These are phyloP conservation scores for Brachionus rubens DNA, from an alignment of 1,140 invertebrate species.

Conservation along the genomic window DNA sequence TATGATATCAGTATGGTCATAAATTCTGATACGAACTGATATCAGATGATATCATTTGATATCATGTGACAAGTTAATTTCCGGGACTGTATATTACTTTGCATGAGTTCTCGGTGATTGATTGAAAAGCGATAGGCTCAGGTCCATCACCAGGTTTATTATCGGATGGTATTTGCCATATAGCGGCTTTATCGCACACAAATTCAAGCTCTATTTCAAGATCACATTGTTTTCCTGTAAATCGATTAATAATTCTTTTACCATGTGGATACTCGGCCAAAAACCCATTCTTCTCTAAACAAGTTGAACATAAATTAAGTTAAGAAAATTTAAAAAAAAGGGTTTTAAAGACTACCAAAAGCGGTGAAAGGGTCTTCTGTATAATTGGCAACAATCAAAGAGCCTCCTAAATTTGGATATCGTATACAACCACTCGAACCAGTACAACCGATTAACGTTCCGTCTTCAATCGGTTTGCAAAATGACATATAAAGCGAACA, in stretches of 20 bases:
- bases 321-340: neutral
- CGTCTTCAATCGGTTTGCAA: conserved; percentile 31
- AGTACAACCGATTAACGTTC: neutral
- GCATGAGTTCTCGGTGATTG: conserved; percentile 9
- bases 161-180: neutral
- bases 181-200: neutral
- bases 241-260: conserved; percentile 11
- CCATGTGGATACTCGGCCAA: neutral
- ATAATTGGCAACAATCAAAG: conserved; percentile 12
- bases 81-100: too few relatives aligned
- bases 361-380: conserved; percentile 35
- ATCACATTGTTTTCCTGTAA: neutral
- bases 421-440: conserved; percentile 15
- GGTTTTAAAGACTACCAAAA: too few relatives aligned
- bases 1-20: too few relatives aligned
- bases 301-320: neutral
- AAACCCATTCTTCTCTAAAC: neutral
- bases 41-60: too few relatives aligned
- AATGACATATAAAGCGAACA: conserved; percentile 24
- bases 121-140: neutral
- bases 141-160: conserved; percentile 32
- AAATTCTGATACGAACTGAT: too few relatives aligned
- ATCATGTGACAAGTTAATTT: too few relatives aligned
- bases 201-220: conserved; percentile 17
- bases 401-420: neutral